Base-by-base conservation (phyloP, 2,797 vertebrate species). In the Valencia hispanica region DNA sequence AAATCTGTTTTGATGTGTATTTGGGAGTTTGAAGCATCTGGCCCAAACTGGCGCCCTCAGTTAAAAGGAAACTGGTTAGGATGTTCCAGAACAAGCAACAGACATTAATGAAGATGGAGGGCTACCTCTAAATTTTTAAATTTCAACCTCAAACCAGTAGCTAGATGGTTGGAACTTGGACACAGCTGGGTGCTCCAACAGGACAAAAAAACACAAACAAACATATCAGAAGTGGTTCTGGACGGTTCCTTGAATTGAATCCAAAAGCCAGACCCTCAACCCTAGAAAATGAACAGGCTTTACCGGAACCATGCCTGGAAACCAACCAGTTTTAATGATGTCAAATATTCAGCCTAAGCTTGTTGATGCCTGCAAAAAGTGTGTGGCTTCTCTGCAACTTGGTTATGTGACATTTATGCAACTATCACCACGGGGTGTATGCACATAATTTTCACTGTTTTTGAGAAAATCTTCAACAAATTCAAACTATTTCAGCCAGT, bases 401-500 rank as follows among this genome's bases (percentile, higher is more conserved):
- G 39, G 39, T 68, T 43, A 43, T 43, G 65, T 68, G 41, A 68
- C 25, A 68, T 68, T 68, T 27, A 41, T 66, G 36, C 36, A 25
- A 66, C 39, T 41, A 34, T 66, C 63, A 66, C 63, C 8, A 15
- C 12, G 65, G 65, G 14, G 6, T 27, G 65, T 15, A n/a, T 8
- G 39, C 25, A 45, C 39, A 68, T 68, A 43, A 68, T 68, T 45
- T 68, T 43, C 39, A 68, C 11, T 15, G 65, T 68, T 68, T 68
- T 68, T 17, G 39, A 68, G 41, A 68, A 68, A 68, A 68, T 27
- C 41, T 4, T 43, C 39, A 12, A 45, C 45, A 45, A 68, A 68
- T 27, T 43, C 25, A 68, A 27, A 4, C 39, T 0, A 68, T 68
- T 43, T 68, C 39, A 45, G 39, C 39, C 20, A 68, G 65, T 43